Evolutionary conservation across 64 coral and sea anemone species (phyloP), one percentile per base, ranked within the genome.

Genomic region (Pocillopora damicornis): DNA sequence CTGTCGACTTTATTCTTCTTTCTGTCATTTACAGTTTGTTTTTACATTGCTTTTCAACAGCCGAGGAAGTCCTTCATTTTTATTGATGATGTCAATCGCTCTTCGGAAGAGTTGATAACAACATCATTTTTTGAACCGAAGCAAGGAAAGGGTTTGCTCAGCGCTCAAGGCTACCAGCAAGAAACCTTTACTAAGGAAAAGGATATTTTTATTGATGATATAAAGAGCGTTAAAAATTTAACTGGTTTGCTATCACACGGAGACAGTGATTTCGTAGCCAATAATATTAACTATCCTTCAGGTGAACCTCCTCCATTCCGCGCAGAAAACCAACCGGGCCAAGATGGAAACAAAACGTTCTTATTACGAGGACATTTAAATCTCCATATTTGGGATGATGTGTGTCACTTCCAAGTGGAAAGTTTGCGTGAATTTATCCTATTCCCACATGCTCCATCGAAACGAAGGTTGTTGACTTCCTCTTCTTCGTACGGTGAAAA

Each of bases 371-470:
- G 81, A 45, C 58, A 72, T 87, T 61, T 92, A 36, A 96, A 96
- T 36, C 78, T 90, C 60, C 88, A 96, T 74, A 35, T 93, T 18
- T 96, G 94, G 94, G 65, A 93, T 18, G 63, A 93, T 14, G 83
- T 96, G 13, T 96, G 94, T 86, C 73, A 86, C 18, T 66, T 57
- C 26, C 76, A 61, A 18, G 88, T 93, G 5, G 73, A 90, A 61
- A 96, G 91, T 59, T 71, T 96, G 35, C 90, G 81, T 7, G 73
- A 84, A 61, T 93, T 90, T 75, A 93, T 96, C 22, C 78, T 96
- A 69, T 96, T 83, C 81, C 94, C 94, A 11, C 86, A 87, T 62
- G 66, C 86, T 23, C 94, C 94, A 37, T 90, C 60, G 36, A 74
- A 83, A 77, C 88, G 88, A 13, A 37, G 62, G 16, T 77, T 81